phyloP scores from a whole-genome alignment of 2,888 invertebrate genomes.

The Blastobasis adustella region DNA sequence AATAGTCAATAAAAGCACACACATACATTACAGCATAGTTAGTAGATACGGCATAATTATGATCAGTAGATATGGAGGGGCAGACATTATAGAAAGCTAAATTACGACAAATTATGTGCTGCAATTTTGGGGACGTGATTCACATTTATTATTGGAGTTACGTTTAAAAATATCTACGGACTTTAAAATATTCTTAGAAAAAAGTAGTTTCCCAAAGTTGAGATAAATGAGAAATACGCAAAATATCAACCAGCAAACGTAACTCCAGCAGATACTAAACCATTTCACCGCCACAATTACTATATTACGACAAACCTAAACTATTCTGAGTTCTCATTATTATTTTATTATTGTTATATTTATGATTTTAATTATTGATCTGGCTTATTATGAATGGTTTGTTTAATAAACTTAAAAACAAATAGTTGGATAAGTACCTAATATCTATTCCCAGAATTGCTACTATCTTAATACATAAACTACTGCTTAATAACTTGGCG shows the following conservation, averaged over 20 bases:
- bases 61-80: neutral
- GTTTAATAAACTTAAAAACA: too few species aligned
- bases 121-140: slow-evolving; percentile 29
- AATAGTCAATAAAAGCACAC: slow-evolving; percentile 29
- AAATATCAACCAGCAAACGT: slow-evolving; percentile 1
- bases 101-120: slow-evolving; percentile 33
- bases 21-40: neutral
- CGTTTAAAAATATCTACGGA: slow-evolving; percentile 9
- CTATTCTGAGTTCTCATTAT: too few species aligned
- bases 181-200: neutral
- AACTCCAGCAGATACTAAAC: slow-evolving; percentile 17
- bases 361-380: too few species aligned
- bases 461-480: too few species aligned
- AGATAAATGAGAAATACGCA: neutral
- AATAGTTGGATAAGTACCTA: too few species aligned
- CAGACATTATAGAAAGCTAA: slow-evolving; percentile 31
- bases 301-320: too few species aligned
- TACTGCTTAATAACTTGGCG: too few species aligned
- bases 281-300: too few species aligned
- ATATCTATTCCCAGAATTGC: slow-evolving; percentile 13
- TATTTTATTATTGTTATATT: too few species aligned
- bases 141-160: slow-evolving; percentile 7
- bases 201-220: neutral
- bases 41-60: neutral
- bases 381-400: too few species aligned